Base-by-base conservation (phyloP, 2,797 vertebrate genomes). In the Cryptoprocta ferox region DNA sequence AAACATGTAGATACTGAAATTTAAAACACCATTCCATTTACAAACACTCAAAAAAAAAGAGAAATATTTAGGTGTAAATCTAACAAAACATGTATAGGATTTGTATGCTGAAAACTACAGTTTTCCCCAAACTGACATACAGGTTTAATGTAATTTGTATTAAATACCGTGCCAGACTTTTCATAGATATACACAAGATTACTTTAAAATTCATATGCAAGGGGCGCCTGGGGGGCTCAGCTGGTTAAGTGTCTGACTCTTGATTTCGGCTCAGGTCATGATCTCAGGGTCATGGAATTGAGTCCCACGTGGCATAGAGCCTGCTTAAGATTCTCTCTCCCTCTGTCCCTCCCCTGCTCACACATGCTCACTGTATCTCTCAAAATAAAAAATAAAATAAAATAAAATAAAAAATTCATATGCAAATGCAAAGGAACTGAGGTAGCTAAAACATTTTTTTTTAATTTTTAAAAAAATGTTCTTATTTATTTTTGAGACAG, bases 381-480 rank as follows among this genome's bases (percentile, higher is more conserved):
- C 21, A 59, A 59, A 59, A 59, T 59, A 24, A 24, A 53, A 53
- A 8, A 3, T 9, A 59, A 59, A 8, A 59, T 10, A 59, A 59
- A 16, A 10, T 24, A 59, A 59, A 21, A 24, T 9, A 24, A 24
- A 87, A 87, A 91, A 96, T 80, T 76, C 53, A 70, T 70, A 39
- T 45, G 84, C 65, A 92, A 79, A 94, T 84, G 71, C 63, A 61
- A 94, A 92, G 66, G 37, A 95, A 61, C 24, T 80, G 56, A 6
- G 6, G 65, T 14, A 71, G 63, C 42, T 81, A 42, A 92, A 94
- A 66, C 3, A 12, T 12, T 14, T 65, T 65, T 78, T 35, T n/a
- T n/a, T n/a, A n/a, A n/a, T n/a, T 42, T 50, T 16, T 12, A 48
- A 48, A 50, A 50, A 50, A 53, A 53, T 0, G 0, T 19, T 53